Evolutionary conservation across 2,888 invertebrate genomes (phyloP).

Genomic region (Entomobrya multifasciata): DNA sequence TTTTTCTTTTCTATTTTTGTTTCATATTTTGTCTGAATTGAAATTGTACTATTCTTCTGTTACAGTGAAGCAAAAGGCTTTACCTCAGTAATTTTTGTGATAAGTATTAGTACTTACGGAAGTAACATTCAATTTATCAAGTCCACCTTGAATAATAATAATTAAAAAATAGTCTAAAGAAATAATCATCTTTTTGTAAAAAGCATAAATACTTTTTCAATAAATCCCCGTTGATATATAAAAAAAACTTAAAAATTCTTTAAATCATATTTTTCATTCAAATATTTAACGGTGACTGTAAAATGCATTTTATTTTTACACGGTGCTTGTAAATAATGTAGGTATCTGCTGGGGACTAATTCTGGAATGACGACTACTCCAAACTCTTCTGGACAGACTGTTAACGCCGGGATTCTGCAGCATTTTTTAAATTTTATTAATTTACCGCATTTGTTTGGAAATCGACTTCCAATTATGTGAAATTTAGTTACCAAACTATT

Average conservation of each 20-base stretch:
- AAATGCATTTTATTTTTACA: not conserved
- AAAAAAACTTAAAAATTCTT: not conserved
- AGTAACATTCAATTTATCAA: not conserved
- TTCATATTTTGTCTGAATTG: not conserved
- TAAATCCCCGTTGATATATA: not conserved
- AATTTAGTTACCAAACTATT: not conserved
- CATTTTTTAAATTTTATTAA: slow-evolving; percentile 56
- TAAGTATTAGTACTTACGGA: not conserved
- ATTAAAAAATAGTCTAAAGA: not conserved
- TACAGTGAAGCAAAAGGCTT: no score
- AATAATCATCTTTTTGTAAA: not conserved
- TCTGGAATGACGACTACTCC: not conserved
- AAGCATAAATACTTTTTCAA: not conserved
- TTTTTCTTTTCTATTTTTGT: not conserved
- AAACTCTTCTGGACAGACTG: slow-evolving; percentile 8
- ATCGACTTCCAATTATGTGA: slow-evolving; percentile 57
- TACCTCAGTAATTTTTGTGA: no score
- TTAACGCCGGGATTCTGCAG: slow-evolving; percentile 67
- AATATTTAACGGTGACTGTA: not conserved
- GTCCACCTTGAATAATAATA: no score
- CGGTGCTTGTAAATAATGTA: not conserved
- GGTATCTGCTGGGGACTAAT: slow-evolving; percentile 46
- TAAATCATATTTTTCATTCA: not conserved
- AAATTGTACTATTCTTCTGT: no score
- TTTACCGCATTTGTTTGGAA: slow-evolving; percentile 16